Evolutionary conservation across 2,797 vertebrate genomes (phyloP).

Genomic region (Hirundo rustica): DNA sequence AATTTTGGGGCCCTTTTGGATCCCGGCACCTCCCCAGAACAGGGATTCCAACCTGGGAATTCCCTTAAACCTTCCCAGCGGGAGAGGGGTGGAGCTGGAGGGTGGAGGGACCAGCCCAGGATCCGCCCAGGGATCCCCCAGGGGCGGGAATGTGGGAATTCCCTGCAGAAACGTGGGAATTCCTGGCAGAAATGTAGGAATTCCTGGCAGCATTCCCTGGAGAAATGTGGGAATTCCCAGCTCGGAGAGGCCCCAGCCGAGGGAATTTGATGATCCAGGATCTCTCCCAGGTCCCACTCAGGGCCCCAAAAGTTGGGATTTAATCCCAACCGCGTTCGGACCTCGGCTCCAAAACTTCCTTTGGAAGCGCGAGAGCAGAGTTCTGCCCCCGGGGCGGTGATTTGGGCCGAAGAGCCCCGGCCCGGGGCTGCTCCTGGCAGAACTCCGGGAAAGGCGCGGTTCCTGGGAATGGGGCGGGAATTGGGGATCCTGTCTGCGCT

Average conservation of each 20-base stretch:
- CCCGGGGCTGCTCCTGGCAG: accelerated
- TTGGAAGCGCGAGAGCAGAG: neutral
- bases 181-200: neutral
- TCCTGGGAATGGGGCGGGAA: accelerated
- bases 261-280: neutral
- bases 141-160: neutral
- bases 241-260: neutral
- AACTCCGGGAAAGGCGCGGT: accelerated
- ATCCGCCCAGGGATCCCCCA: neutral
- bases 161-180: too few species aligned
- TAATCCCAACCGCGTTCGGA: accelerated
- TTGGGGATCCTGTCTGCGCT: neutral
- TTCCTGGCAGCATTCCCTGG: neutral
- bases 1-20: neutral
- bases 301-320: neutral
- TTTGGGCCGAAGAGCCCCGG: accelerated
- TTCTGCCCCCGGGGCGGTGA: accelerated
- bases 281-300: neutral
- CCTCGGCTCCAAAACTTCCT: neutral
- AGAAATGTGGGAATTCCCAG: neutral
- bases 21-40: neutral
- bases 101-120: neutral
- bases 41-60: neutral
- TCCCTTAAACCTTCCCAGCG: accelerated
- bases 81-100: accelerated